Evolutionary conservation across 2,113 vertebrate species (phyloP), one percentile per base, ranked within the genome.

Genomic region (Sylvicapra grimmia): DNA sequence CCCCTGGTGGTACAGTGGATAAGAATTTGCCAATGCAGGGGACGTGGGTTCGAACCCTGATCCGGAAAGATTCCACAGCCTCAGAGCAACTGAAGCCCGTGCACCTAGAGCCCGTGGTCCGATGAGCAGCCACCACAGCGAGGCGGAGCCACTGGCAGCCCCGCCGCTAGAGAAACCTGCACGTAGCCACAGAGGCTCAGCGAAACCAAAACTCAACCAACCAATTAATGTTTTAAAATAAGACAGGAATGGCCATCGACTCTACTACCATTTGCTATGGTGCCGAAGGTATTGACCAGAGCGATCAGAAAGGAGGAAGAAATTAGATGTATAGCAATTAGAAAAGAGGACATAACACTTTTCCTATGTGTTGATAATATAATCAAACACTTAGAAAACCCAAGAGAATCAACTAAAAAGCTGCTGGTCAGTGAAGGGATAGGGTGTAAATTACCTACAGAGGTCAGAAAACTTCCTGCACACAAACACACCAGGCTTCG

Each of bases 91-190:
- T 40, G 21, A 11, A 36, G 19, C n/a, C n/a, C 0, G 0, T 1
- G 68, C 5, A 13, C 72, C 36, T 25, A 3, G 21, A 75, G 21
- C 36, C 36, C 6, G 1, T 8, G 72, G 36, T 27, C 36, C 0
- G 0, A 10, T 0, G n/a, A 21, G 65, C 36, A 36, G n/a, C n/a
- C 65, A 4, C 18, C n/a, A 0, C n/a, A 3, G 6, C 1, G 11
- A 25, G 27, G 36, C 23, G 3, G n/a, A 40, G 68, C 68, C 68
- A 2, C 36, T 2, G 12, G n/a, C 12, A 11, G 36, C n/a, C 33
- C 33, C 11, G 21, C 5, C 40, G 6, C 68, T 12, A 3, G 68
- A 3, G 36, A 12, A 40, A 4, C 8, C 18, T 11, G 65, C 33
- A 21, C 65, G 5, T 0, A 4, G 72, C 72, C 40, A 4, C 36